Evolutionary conservation across 2,888 invertebrate genomes (phyloP), one percentile per base, ranked within the genome.

Genomic region (Agrenia bidenticulata): DNA sequence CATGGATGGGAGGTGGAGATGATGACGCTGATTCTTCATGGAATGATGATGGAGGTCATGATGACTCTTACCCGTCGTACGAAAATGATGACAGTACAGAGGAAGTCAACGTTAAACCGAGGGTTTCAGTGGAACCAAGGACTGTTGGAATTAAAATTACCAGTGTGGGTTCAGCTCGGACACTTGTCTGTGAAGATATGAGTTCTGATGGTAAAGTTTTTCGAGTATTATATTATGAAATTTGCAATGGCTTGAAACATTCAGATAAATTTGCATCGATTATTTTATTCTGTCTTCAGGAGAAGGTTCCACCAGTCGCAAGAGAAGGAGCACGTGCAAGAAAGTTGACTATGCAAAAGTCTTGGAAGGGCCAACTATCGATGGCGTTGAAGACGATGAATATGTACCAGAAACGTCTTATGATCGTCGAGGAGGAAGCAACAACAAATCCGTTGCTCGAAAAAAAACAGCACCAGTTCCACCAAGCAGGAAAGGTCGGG

Each of bases 281-380:
- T n/a, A n/a, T n/a, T 7, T 39, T 19, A 45, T 45, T 45, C n/a
- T 11, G 4, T 15, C 23, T 51, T 9, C 51, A 51, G 51, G 51
- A n/a, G 45, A 45, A 4, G 26, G 26, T 23, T 26, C 58, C 7
- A 7, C n/a, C 9, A 49, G 49, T 4, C 57, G 58, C 17, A 13
- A 21, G 17, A n/a, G 27, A 26, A 37, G 58, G 24, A 42, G 45
- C 26, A 26, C 45, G n/a, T 24, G 39, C 19, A 58, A 42, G 45
- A 41, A 41, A 21, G 64, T 64, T 1, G 54, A 64, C 39, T 64
- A 64, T 23, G 23, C 37, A 1, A 64, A 64, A 64, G 59, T 59
- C 26, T 23, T 64, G 2, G 53, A 37, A 21, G 63, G 32, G 4
- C 49, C 24, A n/a, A 27, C 54, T 1, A 19, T 27, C 11, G 62